phyloP scores from a whole-genome alignment of 2,113 vertebrate genomes.

The Pogona vitticeps region DNA sequence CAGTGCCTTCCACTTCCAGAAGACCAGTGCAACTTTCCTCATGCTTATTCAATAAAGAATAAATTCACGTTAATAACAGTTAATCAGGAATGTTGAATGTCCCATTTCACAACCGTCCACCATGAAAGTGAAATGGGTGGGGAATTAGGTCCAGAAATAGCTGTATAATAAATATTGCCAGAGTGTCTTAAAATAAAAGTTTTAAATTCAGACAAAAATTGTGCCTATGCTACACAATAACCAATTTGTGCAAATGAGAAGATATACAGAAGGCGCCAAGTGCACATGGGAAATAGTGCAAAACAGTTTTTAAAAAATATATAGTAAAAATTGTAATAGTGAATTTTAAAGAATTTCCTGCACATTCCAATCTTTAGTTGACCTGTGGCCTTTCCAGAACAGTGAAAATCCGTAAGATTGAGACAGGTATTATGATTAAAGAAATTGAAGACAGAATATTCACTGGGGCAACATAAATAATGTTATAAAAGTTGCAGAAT shows the following conservation, averaged over 20 bases:
- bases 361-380: too few species aligned
- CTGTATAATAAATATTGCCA: neutral
- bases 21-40: neutral
- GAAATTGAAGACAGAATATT: neutral
- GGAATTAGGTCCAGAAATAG: slow-evolving; percentile 35
- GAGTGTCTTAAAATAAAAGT: slow-evolving; percentile 17
- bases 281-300: neutral
- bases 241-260: slow-evolving; percentile 27
- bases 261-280: neutral
- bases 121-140: slow-evolving; percentile 22
- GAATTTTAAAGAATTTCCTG: too few species aligned
- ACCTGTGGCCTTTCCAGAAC: neutral
- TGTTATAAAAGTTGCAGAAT: neutral
- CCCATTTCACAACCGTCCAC: neutral
- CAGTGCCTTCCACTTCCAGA: too few species aligned
- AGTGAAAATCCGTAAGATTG: neutral
- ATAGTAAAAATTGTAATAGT: too few species aligned
- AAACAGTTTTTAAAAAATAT: neutral
- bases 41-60: slow-evolving; percentile 39
- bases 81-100: slow-evolving; percentile 25
- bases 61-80: slow-evolving; percentile 43
- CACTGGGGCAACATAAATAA: neutral
- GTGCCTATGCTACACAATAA: neutral
- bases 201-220: neutral
- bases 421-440: neutral